Percentiles rank a stretch among this genome's conserved stretches.
Evolutionary conservation across 2,113 vertebrate species (phyloP).

Genomic region (Panthera tigris): DNA sequence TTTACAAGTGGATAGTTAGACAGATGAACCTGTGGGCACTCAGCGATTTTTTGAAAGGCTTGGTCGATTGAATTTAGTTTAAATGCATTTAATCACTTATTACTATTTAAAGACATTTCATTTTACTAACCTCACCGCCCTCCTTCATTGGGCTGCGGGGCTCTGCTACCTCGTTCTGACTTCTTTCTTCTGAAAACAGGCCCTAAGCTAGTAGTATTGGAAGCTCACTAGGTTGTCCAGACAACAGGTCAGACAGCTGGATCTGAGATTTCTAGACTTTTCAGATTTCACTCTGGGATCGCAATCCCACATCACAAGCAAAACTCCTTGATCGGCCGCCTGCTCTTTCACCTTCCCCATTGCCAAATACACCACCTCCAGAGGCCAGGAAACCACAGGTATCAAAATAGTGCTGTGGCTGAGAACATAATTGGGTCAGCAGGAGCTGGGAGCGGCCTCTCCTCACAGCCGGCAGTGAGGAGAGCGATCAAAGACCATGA

Average conservation of each 20-base stretch:
- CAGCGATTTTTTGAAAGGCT: background rate
- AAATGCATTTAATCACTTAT: background rate
- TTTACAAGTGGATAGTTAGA: background rate
- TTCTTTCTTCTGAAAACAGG: constrained; percentile 49
- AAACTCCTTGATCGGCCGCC: background rate
- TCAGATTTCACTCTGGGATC: background rate
- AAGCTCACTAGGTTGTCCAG: background rate
- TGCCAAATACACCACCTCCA: background rate
- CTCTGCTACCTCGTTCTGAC: background rate
- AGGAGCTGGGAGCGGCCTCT: background rate
- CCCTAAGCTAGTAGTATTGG: background rate
- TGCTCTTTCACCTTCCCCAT: background rate
- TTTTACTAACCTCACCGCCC: background rate
- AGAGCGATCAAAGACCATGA: constrained; percentile 50
- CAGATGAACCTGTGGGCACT: background rate
- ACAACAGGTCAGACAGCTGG: background rate
- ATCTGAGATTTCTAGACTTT: background rate
- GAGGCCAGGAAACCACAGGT: constrained; percentile 30
- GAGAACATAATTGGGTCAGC: constrained; percentile 56
- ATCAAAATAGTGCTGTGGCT: constrained; percentile 34
- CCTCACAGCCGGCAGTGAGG: background rate
- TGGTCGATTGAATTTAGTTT: background rate
- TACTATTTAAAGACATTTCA: background rate
- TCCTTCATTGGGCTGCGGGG: background rate
- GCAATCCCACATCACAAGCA: background rate